Evolutionary conservation across 2,888 invertebrate genomes (phyloP).

Genomic region (Acrobasis suavella): DNA sequence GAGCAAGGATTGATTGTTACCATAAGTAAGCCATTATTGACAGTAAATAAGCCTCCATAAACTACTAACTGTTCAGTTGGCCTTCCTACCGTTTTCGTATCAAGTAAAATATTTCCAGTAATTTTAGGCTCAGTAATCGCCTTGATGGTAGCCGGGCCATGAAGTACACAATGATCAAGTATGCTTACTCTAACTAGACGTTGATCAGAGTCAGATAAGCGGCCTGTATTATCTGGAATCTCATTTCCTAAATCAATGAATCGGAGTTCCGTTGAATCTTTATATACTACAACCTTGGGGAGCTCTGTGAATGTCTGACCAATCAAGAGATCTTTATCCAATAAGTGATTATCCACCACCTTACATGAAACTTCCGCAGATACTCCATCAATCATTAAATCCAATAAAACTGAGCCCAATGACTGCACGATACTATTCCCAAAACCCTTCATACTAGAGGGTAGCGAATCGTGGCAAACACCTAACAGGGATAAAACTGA

Average conservation of each 20-base stretch:
- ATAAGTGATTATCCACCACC: constrained; percentile 29
- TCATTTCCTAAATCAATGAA: constrained; percentile 23
- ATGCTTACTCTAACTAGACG: not conserved
- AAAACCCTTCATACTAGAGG: constrained; percentile 31
- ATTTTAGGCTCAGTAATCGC: constrained; percentile 9
- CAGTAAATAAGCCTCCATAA: constrained; percentile 24
- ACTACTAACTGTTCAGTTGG: constrained; percentile 25
- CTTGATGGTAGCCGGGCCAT: constrained; percentile 23
- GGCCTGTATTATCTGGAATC: constrained; percentile 20
- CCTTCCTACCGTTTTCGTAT: constrained; percentile 23
- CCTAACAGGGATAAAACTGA: constrained; percentile 21
- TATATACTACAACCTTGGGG: constrained; percentile 31
- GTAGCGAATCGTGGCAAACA: constrained; percentile 22
- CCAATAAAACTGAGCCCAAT: constrained; percentile 20
- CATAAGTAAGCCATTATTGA: constrained; percentile 18
- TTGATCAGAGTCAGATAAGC: not conserved
- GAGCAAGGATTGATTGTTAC: constrained; percentile 22
- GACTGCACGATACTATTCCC: no score
- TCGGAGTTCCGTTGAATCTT: constrained; percentile 25
- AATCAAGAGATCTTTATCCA: constrained; percentile 31
- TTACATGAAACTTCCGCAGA: constrained; percentile 27
- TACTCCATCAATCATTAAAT: constrained; percentile 28
- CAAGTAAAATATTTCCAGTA: constrained; percentile 18
- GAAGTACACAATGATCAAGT: constrained; percentile 4
- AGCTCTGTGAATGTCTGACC: constrained; percentile 35